Evolutionary conservation across 2,888 invertebrate genomes (phyloP).

Genomic region (Euzophera pinguis): DNA sequence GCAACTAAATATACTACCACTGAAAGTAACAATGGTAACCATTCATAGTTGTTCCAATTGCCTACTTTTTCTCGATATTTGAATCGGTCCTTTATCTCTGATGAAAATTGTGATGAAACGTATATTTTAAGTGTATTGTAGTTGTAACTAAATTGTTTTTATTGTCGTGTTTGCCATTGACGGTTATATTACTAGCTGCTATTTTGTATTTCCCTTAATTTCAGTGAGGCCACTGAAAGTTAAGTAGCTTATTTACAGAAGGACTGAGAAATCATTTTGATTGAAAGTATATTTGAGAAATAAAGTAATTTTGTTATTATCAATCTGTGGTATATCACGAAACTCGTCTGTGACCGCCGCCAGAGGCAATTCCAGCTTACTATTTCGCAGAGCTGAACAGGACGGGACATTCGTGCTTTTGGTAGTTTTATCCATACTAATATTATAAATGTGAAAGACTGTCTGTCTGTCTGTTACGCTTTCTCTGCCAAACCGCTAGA

Average conservation of each 20-base stretch:
- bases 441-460: too few relatives aligned
- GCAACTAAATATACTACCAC: neutral
- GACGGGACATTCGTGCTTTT: neutral
- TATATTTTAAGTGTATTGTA: neutral
- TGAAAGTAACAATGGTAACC: neutral
- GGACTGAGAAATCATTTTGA: too few relatives aligned
- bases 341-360: neutral
- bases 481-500: too few relatives aligned
- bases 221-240: too few relatives aligned
- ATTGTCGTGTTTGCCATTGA: neutral
- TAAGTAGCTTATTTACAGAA: too few relatives aligned
- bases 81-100: neutral
- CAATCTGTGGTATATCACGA: constrained; percentile 3
- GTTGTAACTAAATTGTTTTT: neutral
- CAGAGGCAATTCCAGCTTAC: neutral
- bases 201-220: too few relatives aligned
- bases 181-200: too few relatives aligned
- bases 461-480: too few relatives aligned
- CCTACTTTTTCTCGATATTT: neutral
- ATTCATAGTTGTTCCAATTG: neutral
- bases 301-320: neutral
- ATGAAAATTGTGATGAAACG: neutral
- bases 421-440: too few relatives aligned
- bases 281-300: too few relatives aligned
- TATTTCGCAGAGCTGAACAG: too few relatives aligned